Percentiles rank a stretch among this genome's conserved stretches.
Evolutionary conservation across 2,113 vertebrate genomes (phyloP).

Genomic region (Ceuthmochares aereus): DNA sequence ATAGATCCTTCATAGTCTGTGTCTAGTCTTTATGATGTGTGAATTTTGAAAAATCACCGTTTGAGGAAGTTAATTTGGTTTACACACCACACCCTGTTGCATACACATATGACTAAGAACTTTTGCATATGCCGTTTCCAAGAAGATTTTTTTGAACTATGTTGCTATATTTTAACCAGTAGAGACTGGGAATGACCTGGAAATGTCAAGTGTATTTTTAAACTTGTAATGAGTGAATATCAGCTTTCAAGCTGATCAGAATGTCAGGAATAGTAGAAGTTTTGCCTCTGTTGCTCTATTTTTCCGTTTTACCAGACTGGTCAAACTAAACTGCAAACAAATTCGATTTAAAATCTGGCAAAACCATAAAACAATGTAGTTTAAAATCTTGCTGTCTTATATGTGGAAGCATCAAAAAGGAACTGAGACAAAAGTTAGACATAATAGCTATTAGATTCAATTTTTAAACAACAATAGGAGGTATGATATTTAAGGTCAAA

Average conservation of each 20-base stretch:
- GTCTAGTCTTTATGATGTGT: not conserved
- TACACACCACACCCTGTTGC: not conserved
- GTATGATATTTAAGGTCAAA: not conserved
- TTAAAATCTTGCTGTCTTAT: not conserved
- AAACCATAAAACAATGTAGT: not conserved
- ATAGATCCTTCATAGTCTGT: not conserved
- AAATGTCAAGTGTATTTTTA: conserved; percentile 28
- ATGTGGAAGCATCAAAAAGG: not conserved
- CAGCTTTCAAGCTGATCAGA: not conserved
- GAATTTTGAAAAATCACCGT: not conserved
- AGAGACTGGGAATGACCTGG: not conserved
- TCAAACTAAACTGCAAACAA: too few relatives aligned
- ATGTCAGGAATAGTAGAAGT: not conserved
- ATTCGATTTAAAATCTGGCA: too few relatives aligned
- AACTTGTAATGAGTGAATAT: not conserved
- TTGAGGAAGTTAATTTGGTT: not conserved
- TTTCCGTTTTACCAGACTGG: not conserved
- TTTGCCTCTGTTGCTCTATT: not conserved
- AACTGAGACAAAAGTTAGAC: not conserved
- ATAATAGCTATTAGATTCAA: not conserved
- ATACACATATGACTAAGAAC: not conserved
- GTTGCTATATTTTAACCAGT: not conserved
- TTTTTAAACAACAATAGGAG: not conserved
- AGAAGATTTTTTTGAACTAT: not conserved
- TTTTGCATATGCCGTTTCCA: not conserved